phyloP scores from a whole-genome alignment of 1,140 invertebrate species.

The Rhagoletis pomonella region DNA sequence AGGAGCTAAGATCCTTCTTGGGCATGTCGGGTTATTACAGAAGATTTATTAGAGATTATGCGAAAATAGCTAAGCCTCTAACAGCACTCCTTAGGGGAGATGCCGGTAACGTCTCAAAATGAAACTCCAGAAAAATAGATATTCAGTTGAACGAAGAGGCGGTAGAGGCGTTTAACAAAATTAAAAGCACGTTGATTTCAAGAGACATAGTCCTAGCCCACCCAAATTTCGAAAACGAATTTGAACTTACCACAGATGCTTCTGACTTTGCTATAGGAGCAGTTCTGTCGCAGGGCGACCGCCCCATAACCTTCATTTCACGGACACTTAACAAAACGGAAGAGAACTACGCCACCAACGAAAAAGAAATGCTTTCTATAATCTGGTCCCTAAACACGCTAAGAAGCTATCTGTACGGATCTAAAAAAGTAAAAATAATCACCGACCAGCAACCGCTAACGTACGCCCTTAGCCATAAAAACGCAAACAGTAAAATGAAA shows the following conservation, averaged over 20 bases:
- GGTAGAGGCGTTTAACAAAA: too few species aligned
- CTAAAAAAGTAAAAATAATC: too few species aligned
- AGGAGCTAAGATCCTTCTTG: background rate
- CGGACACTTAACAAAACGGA: conserved; percentile 9
- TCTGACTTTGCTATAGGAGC: background rate
- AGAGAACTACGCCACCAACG: conserved; percentile 8
- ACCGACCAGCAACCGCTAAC: background rate
- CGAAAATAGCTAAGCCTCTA: background rate
- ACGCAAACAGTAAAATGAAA: background rate
- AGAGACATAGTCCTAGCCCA: too few species aligned
- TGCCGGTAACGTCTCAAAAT: too few species aligned
- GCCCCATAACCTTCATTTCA: conserved; percentile 13
- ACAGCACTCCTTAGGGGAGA: background rate
- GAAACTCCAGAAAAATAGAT: too few species aligned
- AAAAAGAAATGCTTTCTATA: conserved; percentile 12
- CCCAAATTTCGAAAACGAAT: background rate
- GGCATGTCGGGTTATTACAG: background rate
- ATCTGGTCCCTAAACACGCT: background rate
- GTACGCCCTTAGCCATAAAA: background rate
- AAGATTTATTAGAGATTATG: background rate
- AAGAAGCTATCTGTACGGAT: too few species aligned
- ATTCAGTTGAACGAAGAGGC: too few species aligned
- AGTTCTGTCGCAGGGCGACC: background rate
- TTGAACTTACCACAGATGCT: conserved; percentile 14
- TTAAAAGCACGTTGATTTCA: too few species aligned